Conservation (phyloP, 2,113 vertebrate species). For the Eretmochelys imbricata region DNA sequence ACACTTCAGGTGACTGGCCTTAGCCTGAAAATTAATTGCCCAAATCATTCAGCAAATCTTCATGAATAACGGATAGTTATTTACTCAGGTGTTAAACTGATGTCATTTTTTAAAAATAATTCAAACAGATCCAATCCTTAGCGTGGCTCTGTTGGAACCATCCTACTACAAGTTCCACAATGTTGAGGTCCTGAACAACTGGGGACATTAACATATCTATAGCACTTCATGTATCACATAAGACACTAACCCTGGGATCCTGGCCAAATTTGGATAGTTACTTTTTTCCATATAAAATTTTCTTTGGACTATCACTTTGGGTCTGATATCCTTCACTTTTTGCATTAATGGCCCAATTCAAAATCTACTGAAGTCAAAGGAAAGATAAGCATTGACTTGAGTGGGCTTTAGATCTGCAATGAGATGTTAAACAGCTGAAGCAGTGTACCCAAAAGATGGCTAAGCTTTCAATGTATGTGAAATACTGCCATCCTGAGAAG, state of each 20-base stretch:
- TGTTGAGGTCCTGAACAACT: not conserved
- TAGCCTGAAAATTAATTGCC: not conserved
- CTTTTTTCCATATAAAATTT: slow-evolving; percentile 31
- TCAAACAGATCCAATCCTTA: not conserved
- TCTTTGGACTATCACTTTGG: not conserved
- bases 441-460: slow-evolving; percentile 28
- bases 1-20: not conserved
- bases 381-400: slow-evolving; percentile 43
- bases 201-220: not conserved
- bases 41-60: not conserved
- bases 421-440: not conserved
- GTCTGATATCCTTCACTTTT: slow-evolving; percentile 34
- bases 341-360: slow-evolving; percentile 50
- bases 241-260: not conserved
- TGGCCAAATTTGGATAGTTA: not conserved
- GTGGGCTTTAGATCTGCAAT: not conserved
- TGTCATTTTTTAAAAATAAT: not conserved
- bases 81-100: not conserved
- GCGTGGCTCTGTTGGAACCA: not conserved
- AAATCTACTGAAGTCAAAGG: slow-evolving; percentile 32
- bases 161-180: not conserved
- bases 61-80: not conserved
- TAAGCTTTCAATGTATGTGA: not conserved
- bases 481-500: not conserved
- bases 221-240: not conserved